Percentiles rank a stretch among this genome's conserved stretches.
phyloP scores from a whole-genome alignment of 64 coral and sea anemone genomes.

The Catalaphyllia jardinei region DNA sequence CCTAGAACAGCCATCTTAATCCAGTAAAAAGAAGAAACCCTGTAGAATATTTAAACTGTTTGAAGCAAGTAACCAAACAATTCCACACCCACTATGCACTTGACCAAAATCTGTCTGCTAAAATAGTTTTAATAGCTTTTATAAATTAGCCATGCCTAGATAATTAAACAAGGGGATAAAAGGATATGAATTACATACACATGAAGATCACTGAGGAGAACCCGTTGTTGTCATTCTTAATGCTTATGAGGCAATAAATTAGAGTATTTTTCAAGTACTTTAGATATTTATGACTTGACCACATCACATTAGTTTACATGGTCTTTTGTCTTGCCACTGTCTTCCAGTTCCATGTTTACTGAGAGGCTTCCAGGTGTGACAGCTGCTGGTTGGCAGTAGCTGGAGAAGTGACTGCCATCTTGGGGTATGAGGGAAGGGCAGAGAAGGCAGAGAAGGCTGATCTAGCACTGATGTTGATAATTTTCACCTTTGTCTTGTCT shows the following conservation, averaged over 20 bases:
- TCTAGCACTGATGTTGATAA: conserved; percentile 34
- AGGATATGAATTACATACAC: neutral
- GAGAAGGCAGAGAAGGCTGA: conserved; percentile 54
- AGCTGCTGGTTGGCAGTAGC: conserved; percentile 15
- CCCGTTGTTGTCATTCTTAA: conserved; percentile 4
- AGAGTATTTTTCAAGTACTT: neutral
- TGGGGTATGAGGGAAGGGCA: conserved; percentile 43
- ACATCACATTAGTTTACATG: neutral
- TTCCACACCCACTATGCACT: neutral
- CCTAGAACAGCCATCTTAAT: neutral
- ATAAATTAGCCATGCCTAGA: neutral
- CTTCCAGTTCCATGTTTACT: conserved; percentile 3
- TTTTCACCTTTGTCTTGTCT: conserved; percentile 67
- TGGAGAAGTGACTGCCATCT: conserved; percentile 50
- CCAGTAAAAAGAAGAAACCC: neutral
- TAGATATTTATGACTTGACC: neutral
- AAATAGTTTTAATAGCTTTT: neutral
- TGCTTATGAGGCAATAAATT: conserved; percentile 10
- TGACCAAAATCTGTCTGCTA: neutral
- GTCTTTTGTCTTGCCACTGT: neutral
- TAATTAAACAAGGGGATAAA: neutral
- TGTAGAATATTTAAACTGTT: neutral
- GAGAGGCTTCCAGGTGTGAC: conserved; percentile 21
- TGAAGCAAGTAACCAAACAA: neutral
- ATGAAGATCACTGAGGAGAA: neutral